Base-by-base conservation (phyloP, 1,140 invertebrate species). In the Nixonia krombeini region DNA sequence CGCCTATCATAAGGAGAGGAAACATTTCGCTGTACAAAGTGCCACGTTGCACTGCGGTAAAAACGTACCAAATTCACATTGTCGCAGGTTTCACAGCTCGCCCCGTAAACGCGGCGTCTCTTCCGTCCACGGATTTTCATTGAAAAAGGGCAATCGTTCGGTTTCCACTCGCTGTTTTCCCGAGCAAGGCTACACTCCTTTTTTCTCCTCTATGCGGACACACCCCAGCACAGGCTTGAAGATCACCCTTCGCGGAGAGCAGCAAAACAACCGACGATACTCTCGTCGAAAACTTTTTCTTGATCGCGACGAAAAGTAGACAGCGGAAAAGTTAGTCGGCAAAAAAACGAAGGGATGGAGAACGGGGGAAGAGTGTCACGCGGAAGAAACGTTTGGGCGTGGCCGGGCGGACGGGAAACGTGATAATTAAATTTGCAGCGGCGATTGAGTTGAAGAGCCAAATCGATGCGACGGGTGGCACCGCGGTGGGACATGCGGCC, bases 351-450 rank as follows among this genome's bases (percentile, higher is more conserved):
- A 57, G 46, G 25, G 41, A 38, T 7, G 26, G 44, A 17, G 57
- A n/a, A 61, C 41, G 42, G 21, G 21, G 29, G 21, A 28, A 37
- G 25, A n/a, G n/a, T n/a, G n/a, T n/a, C n/a, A n/a, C 18, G 6
- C 26, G 15, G 35, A 47, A 63, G 51, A 63, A 72, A 49, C 49
- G 51, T 62, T 50, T 63, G 50, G 59, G 51, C 52, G 55, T 51
- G 63, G 64, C 13, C 10, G 38, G 53, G 23, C 57, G 37, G 52
- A 66, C 45, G 44, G 21, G 13, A 37, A 61, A 49, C 65, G 53
- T 58, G 62, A 75, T 78, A 75, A 78, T 78, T 78, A 72, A 76
- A 76, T 76, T 75, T 72, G 63, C 70, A 64, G 74, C 59, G 55
- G 66, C 73, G 73, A 73, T 74, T 77, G 70, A 65, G 74, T 49